Conservation (phyloP, 2,113 vertebrate genomes). For the Calidris pugnax region DNA sequence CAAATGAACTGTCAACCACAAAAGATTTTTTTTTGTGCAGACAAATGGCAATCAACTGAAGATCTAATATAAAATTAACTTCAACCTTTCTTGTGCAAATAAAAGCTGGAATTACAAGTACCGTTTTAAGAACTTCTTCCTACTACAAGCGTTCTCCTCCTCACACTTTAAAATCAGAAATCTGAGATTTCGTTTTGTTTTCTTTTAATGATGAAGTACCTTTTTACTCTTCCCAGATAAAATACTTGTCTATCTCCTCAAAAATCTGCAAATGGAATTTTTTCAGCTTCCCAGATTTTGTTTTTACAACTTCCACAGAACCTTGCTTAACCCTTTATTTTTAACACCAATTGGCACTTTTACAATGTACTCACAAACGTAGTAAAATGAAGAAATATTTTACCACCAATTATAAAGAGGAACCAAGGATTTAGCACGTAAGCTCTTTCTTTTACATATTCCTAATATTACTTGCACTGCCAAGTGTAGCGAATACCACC, state of each 20-base stretch:
- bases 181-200: not conserved
- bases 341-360: not conserved
- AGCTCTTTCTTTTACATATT: not conserved
- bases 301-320: not conserved
- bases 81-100: constrained; percentile 38
- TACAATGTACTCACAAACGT: not conserved
- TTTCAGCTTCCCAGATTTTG: not conserved
- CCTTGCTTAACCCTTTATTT: not conserved
- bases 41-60: constrained; percentile 72
- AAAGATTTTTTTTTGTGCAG: constrained; percentile 51
- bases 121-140: constrained; percentile 11
- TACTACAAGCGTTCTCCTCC: not conserved
- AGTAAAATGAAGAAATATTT: not conserved
- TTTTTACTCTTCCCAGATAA: not conserved
- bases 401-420: not conserved
- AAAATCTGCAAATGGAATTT: not conserved
- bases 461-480: not conserved
- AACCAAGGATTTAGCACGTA: not conserved
- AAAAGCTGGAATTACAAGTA: not conserved
- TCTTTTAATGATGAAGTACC: not conserved
- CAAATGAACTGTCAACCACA: constrained; percentile 72
- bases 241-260: not conserved
- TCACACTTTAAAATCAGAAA: not conserved
- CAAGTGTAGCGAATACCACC: not conserved
- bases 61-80: constrained; percentile 64